Percentiles rank a stretch among this genome's conserved stretches.
Conservation (phyloP, 2,113 vertebrate species). For the Leucoraja erinaceus region DNA sequence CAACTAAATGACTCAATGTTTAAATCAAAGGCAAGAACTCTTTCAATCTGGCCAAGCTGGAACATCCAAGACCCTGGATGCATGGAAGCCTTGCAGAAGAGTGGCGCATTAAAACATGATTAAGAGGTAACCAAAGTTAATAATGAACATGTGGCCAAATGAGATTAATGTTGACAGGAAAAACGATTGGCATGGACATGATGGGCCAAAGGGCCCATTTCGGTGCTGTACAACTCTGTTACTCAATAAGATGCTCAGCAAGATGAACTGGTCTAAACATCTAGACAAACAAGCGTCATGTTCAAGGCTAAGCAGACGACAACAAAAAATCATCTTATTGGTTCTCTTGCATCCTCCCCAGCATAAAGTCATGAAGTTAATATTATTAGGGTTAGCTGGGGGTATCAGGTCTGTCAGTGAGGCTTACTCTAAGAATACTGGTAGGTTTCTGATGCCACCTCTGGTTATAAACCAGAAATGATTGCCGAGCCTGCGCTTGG, state of each 20-base stretch:
- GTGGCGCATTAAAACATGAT: neutral
- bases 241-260: neutral
- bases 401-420: neutral
- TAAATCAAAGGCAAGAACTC: neutral
- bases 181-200: too few species aligned
- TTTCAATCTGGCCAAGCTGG: neutral
- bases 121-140: neutral
- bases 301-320: too few species aligned
- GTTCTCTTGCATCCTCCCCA: neutral
- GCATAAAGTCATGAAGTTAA: neutral
- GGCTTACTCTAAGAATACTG: neutral
- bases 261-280: neutral
- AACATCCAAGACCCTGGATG: neutral
- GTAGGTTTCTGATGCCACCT: neutral
- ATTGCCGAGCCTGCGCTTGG: too few species aligned
- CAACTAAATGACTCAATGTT: neutral
- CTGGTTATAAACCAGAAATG: neutral
- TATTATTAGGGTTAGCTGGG: neutral
- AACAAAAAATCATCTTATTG: neutral
- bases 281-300: neutral
- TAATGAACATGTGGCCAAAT: too few species aligned
- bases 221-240: too few species aligned
- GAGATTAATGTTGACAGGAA: too few species aligned
- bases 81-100: neutral
- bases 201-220: too few species aligned